phyloP scores from a whole-genome alignment of 2,888 invertebrate genomes.

The Pristionchus fissidentatus region DNA sequence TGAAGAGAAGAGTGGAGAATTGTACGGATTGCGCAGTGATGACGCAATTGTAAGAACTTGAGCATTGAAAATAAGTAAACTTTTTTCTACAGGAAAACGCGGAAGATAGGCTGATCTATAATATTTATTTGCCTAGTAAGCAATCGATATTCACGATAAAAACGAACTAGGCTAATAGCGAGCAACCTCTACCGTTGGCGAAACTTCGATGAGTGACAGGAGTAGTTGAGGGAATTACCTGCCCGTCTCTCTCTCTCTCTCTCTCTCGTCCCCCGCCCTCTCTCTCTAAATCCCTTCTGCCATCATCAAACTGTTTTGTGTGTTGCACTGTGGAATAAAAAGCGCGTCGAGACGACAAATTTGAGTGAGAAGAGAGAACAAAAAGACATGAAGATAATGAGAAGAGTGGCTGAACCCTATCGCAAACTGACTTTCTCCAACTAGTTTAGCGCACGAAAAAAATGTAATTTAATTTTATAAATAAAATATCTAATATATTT shows the following conservation, averaged over 20 bases:
- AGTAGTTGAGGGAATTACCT: conserved; percentile 33
- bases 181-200: no score
- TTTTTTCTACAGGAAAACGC: no score
- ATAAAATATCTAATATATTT: neutral
- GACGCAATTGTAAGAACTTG: no score
- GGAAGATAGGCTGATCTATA: no score
- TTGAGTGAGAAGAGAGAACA: conserved; percentile 1
- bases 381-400: neutral
- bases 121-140: no score
- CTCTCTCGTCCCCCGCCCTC: neutral
- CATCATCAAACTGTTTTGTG: conserved; percentile 45
- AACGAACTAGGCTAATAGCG: no score
- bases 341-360: conserved; percentile 3
- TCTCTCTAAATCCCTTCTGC: conserved; percentile 35
- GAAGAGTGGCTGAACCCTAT: neutral
- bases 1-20: no score
- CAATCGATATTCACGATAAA: no score
- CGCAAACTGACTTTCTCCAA: neutral
- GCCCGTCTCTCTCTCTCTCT: neutral
- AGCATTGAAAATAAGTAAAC: no score
- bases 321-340: conserved; percentile 10
- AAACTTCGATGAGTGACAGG: no score
- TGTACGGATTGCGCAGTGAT: no score
- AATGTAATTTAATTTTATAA: neutral
- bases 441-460: neutral